Evolutionary conservation across 1,140 invertebrate species (phyloP).

Genomic region (Zaprionus davidi): DNA sequence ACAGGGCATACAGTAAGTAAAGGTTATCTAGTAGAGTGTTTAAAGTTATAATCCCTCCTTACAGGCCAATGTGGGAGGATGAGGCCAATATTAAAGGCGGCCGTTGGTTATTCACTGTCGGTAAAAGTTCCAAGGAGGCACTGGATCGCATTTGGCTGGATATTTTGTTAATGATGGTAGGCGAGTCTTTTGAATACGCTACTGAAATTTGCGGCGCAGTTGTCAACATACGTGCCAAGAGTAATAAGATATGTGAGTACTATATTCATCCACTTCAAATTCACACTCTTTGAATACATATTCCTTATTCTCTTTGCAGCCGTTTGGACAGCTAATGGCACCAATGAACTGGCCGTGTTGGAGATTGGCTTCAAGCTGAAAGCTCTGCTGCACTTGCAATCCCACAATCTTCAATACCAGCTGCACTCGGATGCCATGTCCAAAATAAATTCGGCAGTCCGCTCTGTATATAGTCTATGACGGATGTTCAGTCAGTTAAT

Average conservation of each 20-base stretch:
- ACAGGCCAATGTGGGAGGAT: conserved; percentile 99
- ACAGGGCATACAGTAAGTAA: conserved; percentile 91
- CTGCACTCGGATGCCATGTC: conserved; percentile 93
- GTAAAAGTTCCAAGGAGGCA: conserved; percentile 92
- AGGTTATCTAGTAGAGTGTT: conserved; percentile 84
- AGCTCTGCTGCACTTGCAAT: conserved; percentile 88
- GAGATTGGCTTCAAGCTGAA: conserved; percentile 94
- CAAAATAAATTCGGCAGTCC: conserved; percentile 85
- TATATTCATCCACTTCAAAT: too few species aligned
- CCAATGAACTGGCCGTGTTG: conserved; percentile 89
- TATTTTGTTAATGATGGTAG: conserved; percentile 92
- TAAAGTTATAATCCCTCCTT: not conserved
- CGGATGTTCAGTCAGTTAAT: conserved; percentile 6
- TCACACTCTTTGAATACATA: conserved; percentile 81
- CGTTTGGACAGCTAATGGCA: conserved; percentile 85
- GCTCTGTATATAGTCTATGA: conserved; percentile 68
- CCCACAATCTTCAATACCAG: conserved; percentile 89
- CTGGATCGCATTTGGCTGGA: conserved; percentile 98
- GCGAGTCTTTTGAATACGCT: conserved; percentile 97
- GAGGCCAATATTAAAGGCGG: conserved; percentile 94
- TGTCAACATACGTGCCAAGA: conserved; percentile 95
- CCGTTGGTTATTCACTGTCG: conserved; percentile 96
- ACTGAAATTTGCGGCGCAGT: conserved; percentile 98
- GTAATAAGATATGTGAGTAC: conserved; percentile 92
- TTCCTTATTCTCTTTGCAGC: conserved; percentile 56